phyloP scores from a whole-genome alignment of 2,797 vertebrate species.

The Sphaeramia orbicularis region DNA sequence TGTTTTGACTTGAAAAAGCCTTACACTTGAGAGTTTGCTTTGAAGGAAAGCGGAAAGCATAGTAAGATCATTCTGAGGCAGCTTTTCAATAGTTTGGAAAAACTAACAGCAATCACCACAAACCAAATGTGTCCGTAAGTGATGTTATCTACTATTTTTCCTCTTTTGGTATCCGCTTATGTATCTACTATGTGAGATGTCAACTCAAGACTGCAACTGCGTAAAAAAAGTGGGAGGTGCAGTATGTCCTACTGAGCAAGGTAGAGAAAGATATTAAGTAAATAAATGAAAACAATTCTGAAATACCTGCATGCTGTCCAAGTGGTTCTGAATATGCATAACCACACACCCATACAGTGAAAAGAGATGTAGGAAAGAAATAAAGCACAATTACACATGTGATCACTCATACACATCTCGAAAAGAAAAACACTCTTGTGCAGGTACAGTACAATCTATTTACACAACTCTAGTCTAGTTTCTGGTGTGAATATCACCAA shows the following conservation, averaged over 20 bases:
- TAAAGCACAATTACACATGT: slow-evolving; percentile 80
- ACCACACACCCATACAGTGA: slow-evolving; percentile 87
- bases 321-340: slow-evolving; percentile 94
- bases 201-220: slow-evolving; percentile 10
- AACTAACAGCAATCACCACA: slow-evolving; percentile 43
- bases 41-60: slow-evolving; percentile 40
- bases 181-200: neutral
- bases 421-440: slow-evolving; percentile 48
- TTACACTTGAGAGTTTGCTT: slow-evolving; percentile 41
- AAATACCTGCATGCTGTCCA: slow-evolving; percentile 99
- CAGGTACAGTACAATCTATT: neutral
- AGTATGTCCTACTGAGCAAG: slow-evolving; percentile 37
- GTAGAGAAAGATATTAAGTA: slow-evolving; percentile 43
- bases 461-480: slow-evolving; percentile 2
- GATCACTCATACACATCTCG: slow-evolving; percentile 67
- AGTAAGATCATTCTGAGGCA: slow-evolving; percentile 35
- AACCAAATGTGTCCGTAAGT: slow-evolving; percentile 32
- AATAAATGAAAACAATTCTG: slow-evolving; percentile 78
- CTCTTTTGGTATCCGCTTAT: slow-evolving; percentile 17
- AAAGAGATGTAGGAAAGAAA: slow-evolving; percentile 86
- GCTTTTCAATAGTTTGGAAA: slow-evolving; percentile 43
- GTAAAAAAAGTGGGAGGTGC: slow-evolving; percentile 37
- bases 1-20: slow-evolving; percentile 41
- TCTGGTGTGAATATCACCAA: neutral
- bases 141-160: slow-evolving; percentile 23